phyloP scores from a whole-genome alignment of 1,140 invertebrate genomes.

The Idris sp. region DNA sequence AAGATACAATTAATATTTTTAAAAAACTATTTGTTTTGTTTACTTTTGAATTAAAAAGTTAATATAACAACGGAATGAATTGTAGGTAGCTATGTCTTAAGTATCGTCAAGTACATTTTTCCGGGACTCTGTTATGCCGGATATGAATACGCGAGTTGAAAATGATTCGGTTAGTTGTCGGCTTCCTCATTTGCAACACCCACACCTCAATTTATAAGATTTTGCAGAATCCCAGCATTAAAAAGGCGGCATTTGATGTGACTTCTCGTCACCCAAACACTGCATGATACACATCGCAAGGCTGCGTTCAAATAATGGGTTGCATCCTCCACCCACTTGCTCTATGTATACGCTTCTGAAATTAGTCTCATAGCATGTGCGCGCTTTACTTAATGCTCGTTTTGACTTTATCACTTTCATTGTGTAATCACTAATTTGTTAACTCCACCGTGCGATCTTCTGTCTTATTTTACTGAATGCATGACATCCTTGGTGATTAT shows the following conservation, averaged over 20 bases:
- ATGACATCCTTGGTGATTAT: conserved; percentile 12
- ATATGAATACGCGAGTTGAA: conserved; percentile 62
- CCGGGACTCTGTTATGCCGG: conserved; percentile 61
- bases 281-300: conserved; percentile 42
- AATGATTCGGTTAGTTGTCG: conserved; percentile 73
- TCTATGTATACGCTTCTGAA: too few relatives aligned
- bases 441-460: conserved; percentile 21
- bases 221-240: conserved; percentile 72
- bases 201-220: conserved; percentile 75
- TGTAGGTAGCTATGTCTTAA: conserved; percentile 20
- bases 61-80: too few relatives aligned
- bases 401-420: conserved; percentile 38
- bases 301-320: conserved; percentile 65
- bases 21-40: too few relatives aligned
- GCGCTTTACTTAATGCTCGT: conserved; percentile 32
- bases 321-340: conserved; percentile 71
- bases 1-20: too few relatives aligned
- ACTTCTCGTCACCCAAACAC: conserved; percentile 64
- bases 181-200: conserved; percentile 77
- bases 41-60: too few relatives aligned
- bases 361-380: conserved; percentile 33
- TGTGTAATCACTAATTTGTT: conserved; percentile 41
- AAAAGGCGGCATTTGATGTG: conserved; percentile 38
- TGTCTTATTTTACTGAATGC: conserved; percentile 3
- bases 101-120: conserved; percentile 28